phyloP scores from a whole-genome alignment of 2,888 invertebrate genomes.

The Dolichomitus sp. region DNA sequence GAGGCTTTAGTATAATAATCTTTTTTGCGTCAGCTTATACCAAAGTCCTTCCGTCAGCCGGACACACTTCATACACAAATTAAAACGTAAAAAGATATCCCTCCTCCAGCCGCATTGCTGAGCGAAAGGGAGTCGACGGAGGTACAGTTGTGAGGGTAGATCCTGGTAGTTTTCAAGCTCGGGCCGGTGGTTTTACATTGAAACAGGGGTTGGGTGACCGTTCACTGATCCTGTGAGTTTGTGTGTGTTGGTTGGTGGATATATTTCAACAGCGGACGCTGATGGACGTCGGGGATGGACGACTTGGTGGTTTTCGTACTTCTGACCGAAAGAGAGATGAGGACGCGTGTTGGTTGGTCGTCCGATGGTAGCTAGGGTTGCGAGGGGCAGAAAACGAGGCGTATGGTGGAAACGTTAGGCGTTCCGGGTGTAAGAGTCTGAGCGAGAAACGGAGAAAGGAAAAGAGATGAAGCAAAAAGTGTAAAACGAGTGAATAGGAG shows the following conservation, averaged over 20 bases:
- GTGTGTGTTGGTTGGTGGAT: conserved; percentile 3
- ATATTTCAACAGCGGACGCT: conserved; percentile 10
- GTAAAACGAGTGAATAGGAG: conserved; percentile 54
- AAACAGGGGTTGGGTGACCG: conserved; percentile 44
- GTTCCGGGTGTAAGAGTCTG: conserved; percentile 53
- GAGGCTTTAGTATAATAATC: background rate
- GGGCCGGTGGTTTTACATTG: conserved; percentile 16
- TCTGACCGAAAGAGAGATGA: conserved; percentile 75
- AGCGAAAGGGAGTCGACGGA: conserved; percentile 60
- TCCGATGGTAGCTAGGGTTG: conserved; percentile 47
- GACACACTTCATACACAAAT: conserved; percentile 78
- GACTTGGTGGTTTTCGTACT: conserved; percentile 52
- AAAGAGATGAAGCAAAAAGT: conserved; percentile 45
- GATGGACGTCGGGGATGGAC: conserved; percentile 37
- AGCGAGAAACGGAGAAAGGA: conserved; percentile 30
- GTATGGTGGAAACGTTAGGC: conserved; percentile 59
- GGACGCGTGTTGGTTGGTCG: conserved; percentile 76
- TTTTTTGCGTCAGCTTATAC: conserved; percentile 2
- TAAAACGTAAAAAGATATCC: conserved; percentile 77
- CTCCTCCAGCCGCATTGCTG: conserved; percentile 25
- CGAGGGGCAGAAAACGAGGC: conserved; percentile 48
- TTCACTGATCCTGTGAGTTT: conserved; percentile 5
- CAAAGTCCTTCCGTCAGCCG: conserved; percentile 73
- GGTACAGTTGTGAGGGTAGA: conserved; percentile 29
- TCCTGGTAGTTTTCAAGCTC: conserved; percentile 22